Evolutionary conservation across 2,888 invertebrate genomes (phyloP).

Genomic region (Hymenopus coronatus): DNA sequence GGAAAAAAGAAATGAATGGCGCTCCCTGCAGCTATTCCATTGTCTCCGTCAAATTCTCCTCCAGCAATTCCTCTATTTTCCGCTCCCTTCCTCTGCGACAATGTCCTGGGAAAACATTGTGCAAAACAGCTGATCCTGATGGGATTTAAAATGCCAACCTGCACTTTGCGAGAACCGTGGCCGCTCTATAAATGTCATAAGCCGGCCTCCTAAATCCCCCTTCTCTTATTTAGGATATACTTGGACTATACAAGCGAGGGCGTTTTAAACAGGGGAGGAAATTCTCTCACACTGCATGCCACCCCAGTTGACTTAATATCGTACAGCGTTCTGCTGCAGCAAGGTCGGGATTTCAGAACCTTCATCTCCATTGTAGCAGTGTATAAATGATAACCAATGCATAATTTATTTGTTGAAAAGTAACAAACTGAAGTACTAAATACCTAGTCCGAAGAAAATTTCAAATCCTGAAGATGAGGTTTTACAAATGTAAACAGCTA

Average conservation of each 20-base stretch:
- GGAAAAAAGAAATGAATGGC: not conserved
- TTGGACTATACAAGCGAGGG: not conserved
- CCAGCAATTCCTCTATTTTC: not conserved
- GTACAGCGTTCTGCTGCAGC: not conserved
- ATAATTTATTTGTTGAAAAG: no score
- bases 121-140: conserved; percentile 26
- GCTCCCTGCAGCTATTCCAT: not conserved
- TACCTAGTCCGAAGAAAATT: no score
- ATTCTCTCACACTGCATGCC: not conserved
- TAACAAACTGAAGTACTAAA: no score
- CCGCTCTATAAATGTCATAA: conserved; percentile 21
- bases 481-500: no score
- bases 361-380: no score
- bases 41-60: not conserved
- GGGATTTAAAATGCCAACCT: conserved; percentile 29
- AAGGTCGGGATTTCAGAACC: not conserved
- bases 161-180: conserved; percentile 14
- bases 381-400: no score
- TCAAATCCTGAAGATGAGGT: no score
- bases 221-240: not conserved
- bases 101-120: conserved; percentile 6
- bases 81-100: not conserved
- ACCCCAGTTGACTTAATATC: not conserved
- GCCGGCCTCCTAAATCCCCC: not conserved
- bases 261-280: not conserved